Evolutionary conservation across 37 sponge, comb jelly and placozoan species (phyloP).

Genomic region (Ianthella basta): DNA sequence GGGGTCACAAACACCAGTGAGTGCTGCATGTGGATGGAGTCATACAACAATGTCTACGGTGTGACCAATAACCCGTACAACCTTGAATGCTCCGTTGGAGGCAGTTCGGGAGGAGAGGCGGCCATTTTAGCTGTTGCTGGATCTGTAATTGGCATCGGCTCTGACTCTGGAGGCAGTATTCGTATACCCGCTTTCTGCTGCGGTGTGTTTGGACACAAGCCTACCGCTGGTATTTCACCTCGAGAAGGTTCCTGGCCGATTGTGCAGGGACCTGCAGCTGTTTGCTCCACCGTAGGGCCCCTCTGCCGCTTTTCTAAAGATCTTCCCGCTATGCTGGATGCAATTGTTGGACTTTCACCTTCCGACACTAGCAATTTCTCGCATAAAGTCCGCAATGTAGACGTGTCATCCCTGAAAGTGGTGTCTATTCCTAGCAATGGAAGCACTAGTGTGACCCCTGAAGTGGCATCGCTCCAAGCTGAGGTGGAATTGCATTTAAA

Average conservation of each 20-base stretch:
- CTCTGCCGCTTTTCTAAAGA: conserved; percentile 65
- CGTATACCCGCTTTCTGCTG: conserved; percentile 74
- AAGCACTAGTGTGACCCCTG: not conserved
- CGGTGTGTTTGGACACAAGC: conserved; percentile 75
- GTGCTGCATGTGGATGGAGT: conserved; percentile 65
- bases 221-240: conserved; percentile 44
- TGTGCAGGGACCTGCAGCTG: conserved; percentile 9
- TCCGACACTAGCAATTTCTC: not conserved
- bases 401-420: conserved; percentile 19
- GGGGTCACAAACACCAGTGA: conserved; percentile 68
- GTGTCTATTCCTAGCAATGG: conserved; percentile 37
- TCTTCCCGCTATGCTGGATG: conserved; percentile 51
- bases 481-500: not conserved
- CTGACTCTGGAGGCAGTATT: conserved; percentile 80
- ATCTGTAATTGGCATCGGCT: conserved; percentile 61
- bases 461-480: not conserved
- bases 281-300: conserved; percentile 36
- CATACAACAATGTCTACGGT: conserved; percentile 70
- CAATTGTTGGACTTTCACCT: conserved; percentile 22
- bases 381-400: not conserved
- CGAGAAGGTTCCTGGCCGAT: conserved; percentile 36
- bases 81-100: conserved; percentile 56
- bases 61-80: conserved; percentile 74
- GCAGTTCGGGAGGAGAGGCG: conserved; percentile 75
- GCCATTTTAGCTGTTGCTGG: conserved; percentile 51